Percentiles rank a stretch among this genome's conserved stretches.
phyloP scores from a whole-genome alignment of 2,797 vertebrate species.

The Spea hammondii region DNA sequence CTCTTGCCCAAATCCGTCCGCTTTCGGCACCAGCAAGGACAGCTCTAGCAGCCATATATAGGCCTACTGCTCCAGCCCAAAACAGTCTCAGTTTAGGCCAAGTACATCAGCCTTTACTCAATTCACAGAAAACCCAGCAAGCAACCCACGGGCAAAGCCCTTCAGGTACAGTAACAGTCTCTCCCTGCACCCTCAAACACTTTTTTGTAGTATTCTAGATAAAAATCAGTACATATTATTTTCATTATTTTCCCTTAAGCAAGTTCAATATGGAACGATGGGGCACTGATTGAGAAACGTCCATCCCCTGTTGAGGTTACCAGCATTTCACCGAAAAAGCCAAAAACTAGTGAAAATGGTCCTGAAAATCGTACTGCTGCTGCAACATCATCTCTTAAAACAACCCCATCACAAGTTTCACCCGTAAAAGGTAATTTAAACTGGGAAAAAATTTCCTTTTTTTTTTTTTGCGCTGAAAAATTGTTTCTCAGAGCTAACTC shows the following conservation, averaged over 20 bases:
- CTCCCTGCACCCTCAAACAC: background rate
- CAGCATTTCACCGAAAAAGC: conserved; percentile 67
- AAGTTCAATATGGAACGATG: conserved; percentile 55
- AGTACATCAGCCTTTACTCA: conserved; percentile 54
- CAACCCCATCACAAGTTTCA: conserved; percentile 45
- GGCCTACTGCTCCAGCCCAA: conserved; percentile 58
- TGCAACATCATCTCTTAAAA: conserved; percentile 47
- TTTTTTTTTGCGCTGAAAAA: too few relatives aligned
- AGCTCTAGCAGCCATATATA: conserved; percentile 53
- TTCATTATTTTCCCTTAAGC: conserved; percentile 13
- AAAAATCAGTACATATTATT: background rate
- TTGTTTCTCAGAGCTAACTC: too few relatives aligned
- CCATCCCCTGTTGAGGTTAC: conserved; percentile 61
- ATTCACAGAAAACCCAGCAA: conserved; percentile 18
- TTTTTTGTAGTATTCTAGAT: background rate
- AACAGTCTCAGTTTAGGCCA: conserved; percentile 57
- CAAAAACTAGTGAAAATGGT: conserved; percentile 65
- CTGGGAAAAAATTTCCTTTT: background rate
- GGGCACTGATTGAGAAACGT: conserved; percentile 65
- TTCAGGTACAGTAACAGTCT: background rate
- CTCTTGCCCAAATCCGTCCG: conserved; percentile 43
- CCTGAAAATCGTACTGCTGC: conserved; percentile 49
- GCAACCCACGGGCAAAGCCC: conserved; percentile 1
- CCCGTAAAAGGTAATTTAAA: conserved; percentile 51
- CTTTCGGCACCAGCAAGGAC: conserved; percentile 51